Evolutionary conservation across 2,113 vertebrate species (phyloP).

Genomic region (Phrynosoma blainvillii): DNA sequence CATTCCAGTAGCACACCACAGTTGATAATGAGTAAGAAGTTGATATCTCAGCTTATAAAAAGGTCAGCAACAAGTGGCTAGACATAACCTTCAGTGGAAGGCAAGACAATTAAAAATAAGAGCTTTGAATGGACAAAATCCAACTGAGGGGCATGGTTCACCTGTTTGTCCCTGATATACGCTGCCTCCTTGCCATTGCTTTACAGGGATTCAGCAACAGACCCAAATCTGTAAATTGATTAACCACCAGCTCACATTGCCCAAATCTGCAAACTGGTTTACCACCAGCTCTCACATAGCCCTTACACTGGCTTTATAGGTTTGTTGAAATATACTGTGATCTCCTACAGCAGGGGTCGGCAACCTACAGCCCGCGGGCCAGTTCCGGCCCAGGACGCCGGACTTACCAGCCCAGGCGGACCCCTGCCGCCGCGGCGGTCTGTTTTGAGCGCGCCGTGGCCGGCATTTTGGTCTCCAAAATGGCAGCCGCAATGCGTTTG

Average conservation of each 20-base stretch:
- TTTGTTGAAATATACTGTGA: neutral
- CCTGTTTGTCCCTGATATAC: neutral
- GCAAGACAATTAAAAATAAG: neutral
- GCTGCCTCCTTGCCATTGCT: no score
- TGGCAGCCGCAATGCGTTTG: no score
- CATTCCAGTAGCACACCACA: conserved; percentile 94
- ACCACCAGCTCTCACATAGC: neutral
- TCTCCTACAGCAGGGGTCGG: neutral
- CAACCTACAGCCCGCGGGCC: no score
- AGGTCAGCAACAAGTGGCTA: neutral
- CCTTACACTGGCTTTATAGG: neutral
- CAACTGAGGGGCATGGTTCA: neutral
- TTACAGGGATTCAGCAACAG: neutral
- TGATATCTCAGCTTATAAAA: neutral
- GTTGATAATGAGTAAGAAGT: conserved; percentile 3
- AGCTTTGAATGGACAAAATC: no score
- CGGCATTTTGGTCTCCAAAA: no score
- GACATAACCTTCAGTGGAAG: no score
- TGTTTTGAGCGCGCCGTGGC: no score
- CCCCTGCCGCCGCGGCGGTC: no score
- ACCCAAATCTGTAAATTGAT: neutral
- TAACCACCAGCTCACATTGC: neutral
- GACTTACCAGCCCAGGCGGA: no score
- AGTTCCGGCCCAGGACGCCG: no score
- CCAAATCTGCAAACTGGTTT: neutral